A percentile compares a stretch with the other conserved stretches of the same genome.
Evolutionary conservation across 2,113 vertebrate species (phyloP).

Genomic region (zebrafish (Danio rerio)): DNA sequence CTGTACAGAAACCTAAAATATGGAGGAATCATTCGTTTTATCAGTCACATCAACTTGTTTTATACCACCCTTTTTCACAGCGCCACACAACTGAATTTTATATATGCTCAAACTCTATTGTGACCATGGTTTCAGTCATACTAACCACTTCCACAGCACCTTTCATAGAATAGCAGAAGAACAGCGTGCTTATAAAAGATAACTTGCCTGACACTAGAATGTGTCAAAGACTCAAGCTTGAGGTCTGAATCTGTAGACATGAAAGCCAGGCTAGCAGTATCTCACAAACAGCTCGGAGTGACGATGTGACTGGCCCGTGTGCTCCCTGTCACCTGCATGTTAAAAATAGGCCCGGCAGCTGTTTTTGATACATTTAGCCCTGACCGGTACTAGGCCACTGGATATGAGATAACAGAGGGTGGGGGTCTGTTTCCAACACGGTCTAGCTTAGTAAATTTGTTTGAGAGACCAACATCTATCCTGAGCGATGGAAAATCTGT

Average conservation of each 20-base stretch:
- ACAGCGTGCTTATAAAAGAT: neutral
- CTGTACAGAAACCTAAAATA: too few relatives aligned
- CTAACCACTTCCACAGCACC: neutral
- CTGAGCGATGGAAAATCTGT: slow-evolving; percentile 40
- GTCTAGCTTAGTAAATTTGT: slow-evolving; percentile 20
- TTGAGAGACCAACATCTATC: slow-evolving; percentile 23
- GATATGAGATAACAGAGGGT: slow-evolving; percentile 26
- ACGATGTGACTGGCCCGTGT: slow-evolving; percentile 39
- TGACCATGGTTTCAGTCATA: neutral
- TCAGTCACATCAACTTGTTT: too few relatives aligned
- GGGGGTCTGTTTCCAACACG: slow-evolving; percentile 37
- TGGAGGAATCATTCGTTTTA: too few relatives aligned
- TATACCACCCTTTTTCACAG: too few relatives aligned
- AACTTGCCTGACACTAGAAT: neutral
- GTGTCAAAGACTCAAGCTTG: neutral
- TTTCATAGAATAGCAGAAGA: neutral
- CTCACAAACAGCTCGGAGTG: slow-evolving; percentile 35
- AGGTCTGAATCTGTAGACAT: neutral
- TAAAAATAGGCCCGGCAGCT: slow-evolving; percentile 57
- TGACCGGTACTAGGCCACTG: slow-evolving; percentile 1
- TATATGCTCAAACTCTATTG: too few relatives aligned
- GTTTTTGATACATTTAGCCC: slow-evolving; percentile 45
- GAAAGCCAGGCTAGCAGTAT: neutral
- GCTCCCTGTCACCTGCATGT: slow-evolving; percentile 45
- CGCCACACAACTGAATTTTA: too few relatives aligned